Conservation (phyloP, 2,888 invertebrate species). For the Nemoura dubitans region DNA sequence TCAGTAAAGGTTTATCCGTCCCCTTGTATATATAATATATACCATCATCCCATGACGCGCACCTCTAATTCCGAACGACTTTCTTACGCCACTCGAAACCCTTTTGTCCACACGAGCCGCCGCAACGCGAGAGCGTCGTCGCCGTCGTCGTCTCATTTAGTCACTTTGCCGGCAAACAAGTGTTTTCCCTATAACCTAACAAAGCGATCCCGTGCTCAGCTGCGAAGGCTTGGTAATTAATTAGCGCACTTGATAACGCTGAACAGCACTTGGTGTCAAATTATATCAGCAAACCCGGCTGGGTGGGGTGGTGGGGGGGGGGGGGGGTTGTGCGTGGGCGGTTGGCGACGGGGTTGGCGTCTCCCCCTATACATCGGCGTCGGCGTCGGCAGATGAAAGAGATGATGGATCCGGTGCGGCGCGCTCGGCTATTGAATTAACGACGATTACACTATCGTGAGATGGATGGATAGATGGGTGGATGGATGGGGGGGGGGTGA, state of each 20-base stretch:
- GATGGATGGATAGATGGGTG: not conserved
- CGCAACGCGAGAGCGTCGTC: too few relatives aligned
- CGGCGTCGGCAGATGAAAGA: conserved; percentile 34
- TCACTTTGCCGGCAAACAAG: conserved; percentile 8
- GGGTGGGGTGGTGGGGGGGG: not conserved
- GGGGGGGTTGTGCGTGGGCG: not conserved
- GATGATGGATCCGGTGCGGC: conserved; percentile 37
- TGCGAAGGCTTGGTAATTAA: conserved; percentile 30
- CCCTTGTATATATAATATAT: too few relatives aligned
- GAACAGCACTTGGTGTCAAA: conserved; percentile 38
- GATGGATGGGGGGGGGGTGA: not conserved
- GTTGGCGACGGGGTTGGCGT: not conserved
- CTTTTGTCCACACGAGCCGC: not conserved
- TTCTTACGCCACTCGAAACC: not conserved
- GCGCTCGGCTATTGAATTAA: conserved; percentile 35
- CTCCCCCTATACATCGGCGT: not conserved
- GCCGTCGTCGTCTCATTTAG: not conserved
- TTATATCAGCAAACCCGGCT: conserved; percentile 5
- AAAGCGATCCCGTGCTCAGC: not conserved
- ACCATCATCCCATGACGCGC: too few relatives aligned
- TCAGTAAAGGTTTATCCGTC: not conserved
- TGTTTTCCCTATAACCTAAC: conserved; percentile 28
- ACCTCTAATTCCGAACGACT: not conserved
- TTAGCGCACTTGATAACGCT: conserved; percentile 37
- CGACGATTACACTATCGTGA: conserved; percentile 28